phyloP scores from a whole-genome alignment of 2,888 invertebrate species.

The Dolomedes plantarius region DNA sequence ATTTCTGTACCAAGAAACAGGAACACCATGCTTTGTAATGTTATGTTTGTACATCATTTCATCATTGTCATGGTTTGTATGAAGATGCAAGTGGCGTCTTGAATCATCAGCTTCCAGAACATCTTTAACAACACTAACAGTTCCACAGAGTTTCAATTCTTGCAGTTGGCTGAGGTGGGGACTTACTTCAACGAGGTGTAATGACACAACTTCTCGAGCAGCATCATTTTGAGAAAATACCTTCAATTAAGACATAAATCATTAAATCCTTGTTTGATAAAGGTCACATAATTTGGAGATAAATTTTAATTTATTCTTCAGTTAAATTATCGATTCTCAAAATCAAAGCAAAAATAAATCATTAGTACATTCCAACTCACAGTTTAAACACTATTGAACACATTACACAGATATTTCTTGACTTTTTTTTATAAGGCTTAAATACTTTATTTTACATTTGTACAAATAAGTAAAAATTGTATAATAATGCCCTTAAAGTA shows the following conservation, averaged over 20 bases:
- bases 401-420: too few species aligned
- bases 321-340: too few species aligned
- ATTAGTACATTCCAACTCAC: too few species aligned
- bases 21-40: conserved; percentile 78
- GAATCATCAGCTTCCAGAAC: conserved; percentile 71
- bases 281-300: too few species aligned
- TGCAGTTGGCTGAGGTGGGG: conserved; percentile 88
- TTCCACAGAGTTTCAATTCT: conserved; percentile 84
- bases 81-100: conserved; percentile 61
- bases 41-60: conserved; percentile 73
- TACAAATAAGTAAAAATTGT: too few species aligned
- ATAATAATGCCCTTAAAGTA: too few species aligned
- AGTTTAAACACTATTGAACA: too few species aligned
- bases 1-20: conserved; percentile 91
- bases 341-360: too few species aligned
- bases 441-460: too few species aligned
- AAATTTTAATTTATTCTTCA: too few species aligned
- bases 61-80: conserved; percentile 64
- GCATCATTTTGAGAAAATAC: conserved; percentile 78
- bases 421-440: too few species aligned
- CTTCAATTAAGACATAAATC: conserved; percentile 29
- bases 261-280: too few species aligned
- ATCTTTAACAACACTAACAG: conserved; percentile 72
- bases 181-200: conserved; percentile 95
- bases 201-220: conserved; percentile 79